Conservation (phyloP, 1,140 invertebrate genomes). For the Homalodisca vitripennis region DNA sequence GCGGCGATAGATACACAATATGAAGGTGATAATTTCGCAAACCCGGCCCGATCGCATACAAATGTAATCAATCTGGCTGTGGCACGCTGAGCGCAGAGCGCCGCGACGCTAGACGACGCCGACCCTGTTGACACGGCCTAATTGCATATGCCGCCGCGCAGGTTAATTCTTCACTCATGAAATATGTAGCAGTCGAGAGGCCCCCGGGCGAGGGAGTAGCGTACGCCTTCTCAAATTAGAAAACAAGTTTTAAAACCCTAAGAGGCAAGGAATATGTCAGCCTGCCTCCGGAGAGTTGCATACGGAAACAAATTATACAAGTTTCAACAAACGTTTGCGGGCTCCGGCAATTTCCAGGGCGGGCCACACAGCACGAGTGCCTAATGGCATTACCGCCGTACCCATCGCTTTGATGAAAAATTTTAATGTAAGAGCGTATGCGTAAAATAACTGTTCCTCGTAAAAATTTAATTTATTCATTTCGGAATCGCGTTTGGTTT, state of each 20-base stretch:
- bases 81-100: too few relatives aligned
- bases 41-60: neutral
- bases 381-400: too few relatives aligned
- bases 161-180: neutral
- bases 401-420: too few relatives aligned
- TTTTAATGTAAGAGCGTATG: too few relatives aligned
- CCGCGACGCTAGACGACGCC: too few relatives aligned
- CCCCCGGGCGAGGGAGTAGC: neutral
- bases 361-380: neutral
- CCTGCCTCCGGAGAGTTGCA: neutral
- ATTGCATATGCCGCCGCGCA: neutral
- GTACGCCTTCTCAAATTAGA: slow-evolving; percentile 15
- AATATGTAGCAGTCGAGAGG: slow-evolving; percentile 20
- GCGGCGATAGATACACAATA: too few relatives aligned
- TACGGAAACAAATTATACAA: slow-evolving; percentile 22
- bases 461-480: too few relatives aligned
- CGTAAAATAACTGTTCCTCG: too few relatives aligned
- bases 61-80: slow-evolving; percentile 21
- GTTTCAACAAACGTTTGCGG: slow-evolving; percentile 4
- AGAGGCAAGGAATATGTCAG: slow-evolving; percentile 26
- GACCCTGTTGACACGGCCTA: slow-evolving; percentile 11
- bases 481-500: too few relatives aligned
- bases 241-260: slow-evolving; percentile 25
- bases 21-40: too few relatives aligned
- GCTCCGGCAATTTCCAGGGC: neutral